Evolutionary conservation across 2,797 vertebrate species (phyloP), one percentile per base, ranked within the genome.

Genomic region (Enteromius paludinosus): DNA sequence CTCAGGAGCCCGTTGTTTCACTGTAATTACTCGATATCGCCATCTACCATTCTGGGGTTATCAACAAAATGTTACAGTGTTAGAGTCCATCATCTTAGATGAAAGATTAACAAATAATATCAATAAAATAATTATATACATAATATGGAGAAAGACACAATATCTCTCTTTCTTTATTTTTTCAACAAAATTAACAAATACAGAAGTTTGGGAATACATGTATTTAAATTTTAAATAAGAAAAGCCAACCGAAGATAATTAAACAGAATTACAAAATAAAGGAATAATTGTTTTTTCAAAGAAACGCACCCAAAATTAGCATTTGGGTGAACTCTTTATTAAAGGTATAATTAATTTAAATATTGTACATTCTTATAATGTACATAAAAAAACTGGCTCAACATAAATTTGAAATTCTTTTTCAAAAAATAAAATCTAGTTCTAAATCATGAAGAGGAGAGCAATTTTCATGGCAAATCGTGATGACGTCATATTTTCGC

Each of bases 401-500:
- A 49, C 47, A 49, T 49, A 18, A 18, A 49, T 18, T 47, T 49
- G 5, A 49, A 49, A 49, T 49, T 47, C 4, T 5, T 47, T 47
- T 47, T 47, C 4, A 47, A n/a, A n/a, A n/a, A n/a, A n/a, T n/a
- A n/a, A n/a, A n/a, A n/a, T n/a, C n/a, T n/a, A n/a, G n/a, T n/a
- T n/a, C n/a, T n/a, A n/a, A n/a, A n/a, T n/a, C n/a, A n/a, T n/a
- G n/a, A n/a, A n/a, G n/a, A n/a, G n/a, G n/a, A n/a, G 41, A 43
- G 41, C 10, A 12, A 43, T 1, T 9, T 11, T 41, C 10, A 6
- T 2, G 47, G 4, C 2, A 18, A 18, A 17, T 35, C 30, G 20
- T 5, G 52, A 1, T 83, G 79, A 86, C 82, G 84, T 87, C 82
- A 86, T 69, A 61, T 86, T 61, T 33, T 11, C 43, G 65, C 30